Percentiles rank a stretch among this genome's conserved stretches.
phyloP scores from a whole-genome alignment of 30 jellyfish, hydroid and myxozoan species.

The Morbakka virulenta region DNA sequence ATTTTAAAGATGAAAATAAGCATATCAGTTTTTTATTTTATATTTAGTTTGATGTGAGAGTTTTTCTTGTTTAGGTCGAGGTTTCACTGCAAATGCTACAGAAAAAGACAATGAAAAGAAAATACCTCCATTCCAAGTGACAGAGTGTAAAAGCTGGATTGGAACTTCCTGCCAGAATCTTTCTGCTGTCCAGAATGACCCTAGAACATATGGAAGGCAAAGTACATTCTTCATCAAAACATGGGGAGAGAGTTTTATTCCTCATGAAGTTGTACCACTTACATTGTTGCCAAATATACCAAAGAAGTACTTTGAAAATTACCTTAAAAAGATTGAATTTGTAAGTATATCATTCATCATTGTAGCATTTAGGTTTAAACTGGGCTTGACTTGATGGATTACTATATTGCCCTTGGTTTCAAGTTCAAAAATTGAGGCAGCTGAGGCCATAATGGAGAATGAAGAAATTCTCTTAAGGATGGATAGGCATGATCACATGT shows the following conservation, averaged over 20 bases:
- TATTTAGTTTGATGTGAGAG: too few relatives aligned
- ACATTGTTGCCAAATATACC: slow-evolving; percentile 91
- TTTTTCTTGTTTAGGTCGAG: slow-evolving; percentile 48
- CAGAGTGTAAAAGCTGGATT: slow-evolving; percentile 79
- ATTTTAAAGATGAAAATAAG: too few relatives aligned
- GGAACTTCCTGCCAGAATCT: slow-evolving; percentile 85
- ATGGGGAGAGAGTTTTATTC: slow-evolving; percentile 95
- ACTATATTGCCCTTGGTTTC: too few relatives aligned
- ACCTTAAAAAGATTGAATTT: slow-evolving; percentile 77
- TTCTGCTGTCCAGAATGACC: slow-evolving; percentile 92
- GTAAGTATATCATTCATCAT: slow-evolving; percentile 54
- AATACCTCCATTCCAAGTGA: slow-evolving; percentile 52
- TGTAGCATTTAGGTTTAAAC: not conserved
- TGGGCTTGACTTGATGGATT: too few relatives aligned
- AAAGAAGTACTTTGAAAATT: slow-evolving; percentile 65
- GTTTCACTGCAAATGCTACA: not conserved
- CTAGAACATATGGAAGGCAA: slow-evolving; percentile 82
- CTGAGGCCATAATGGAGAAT: too few relatives aligned
- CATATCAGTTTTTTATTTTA: too few relatives aligned
- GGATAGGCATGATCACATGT: too few relatives aligned
- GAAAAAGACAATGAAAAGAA: not conserved
- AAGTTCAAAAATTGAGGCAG: too few relatives aligned
- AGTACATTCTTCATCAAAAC: slow-evolving; percentile 75
- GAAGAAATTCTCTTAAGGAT: too few relatives aligned
- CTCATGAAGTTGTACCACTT: slow-evolving; percentile 86